A percentile compares a stretch with the other conserved stretches of the same genome.
phyloP scores from a whole-genome alignment of 2,113 vertebrate species.

The Pelmatolapia mariae region DNA sequence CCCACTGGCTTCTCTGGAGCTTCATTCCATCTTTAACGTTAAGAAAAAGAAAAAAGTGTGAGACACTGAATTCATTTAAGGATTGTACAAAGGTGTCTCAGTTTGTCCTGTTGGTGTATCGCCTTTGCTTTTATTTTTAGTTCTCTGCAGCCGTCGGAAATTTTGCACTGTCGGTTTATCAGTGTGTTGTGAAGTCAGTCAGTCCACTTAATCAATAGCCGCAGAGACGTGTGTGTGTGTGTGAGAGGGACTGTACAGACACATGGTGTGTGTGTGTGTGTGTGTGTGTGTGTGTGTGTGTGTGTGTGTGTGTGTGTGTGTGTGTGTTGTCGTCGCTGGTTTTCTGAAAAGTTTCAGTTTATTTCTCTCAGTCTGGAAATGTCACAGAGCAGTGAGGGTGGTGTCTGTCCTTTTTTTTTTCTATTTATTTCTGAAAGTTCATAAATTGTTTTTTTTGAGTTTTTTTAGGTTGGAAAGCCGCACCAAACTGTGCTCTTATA shows the following conservation, averaged over 20 bases:
- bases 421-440: slow-evolving; percentile 70
- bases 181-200: slow-evolving; percentile 41
- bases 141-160: slow-evolving; percentile 43
- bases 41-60: neutral
- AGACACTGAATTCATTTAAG: neutral
- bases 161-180: slow-evolving; percentile 59
- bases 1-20: slow-evolving; percentile 25
- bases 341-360: slow-evolving; percentile 5
- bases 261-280: neutral
- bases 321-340: neutral
- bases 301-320: neutral
- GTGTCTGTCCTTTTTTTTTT: neutral
- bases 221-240: neutral
- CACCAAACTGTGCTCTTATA: slow-evolving; percentile 93
- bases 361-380: slow-evolving; percentile 1
- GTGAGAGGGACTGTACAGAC: neutral
- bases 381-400: neutral
- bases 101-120: slow-evolving; percentile 19
- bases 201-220: slow-evolving; percentile 29
- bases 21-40: slow-evolving; percentile 37
- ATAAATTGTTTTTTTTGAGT: slow-evolving; percentile 3
- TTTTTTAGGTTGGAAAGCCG: slow-evolving; percentile 57
- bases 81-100: slow-evolving; percentile 26
- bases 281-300: neutral
- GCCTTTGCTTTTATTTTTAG: slow-evolving; percentile 36